These are phyloP conservation scores for Amblyjoppa fuscipennis DNA, from an alignment of 2,888 invertebrate species.

Conservation along the genomic window DNA sequence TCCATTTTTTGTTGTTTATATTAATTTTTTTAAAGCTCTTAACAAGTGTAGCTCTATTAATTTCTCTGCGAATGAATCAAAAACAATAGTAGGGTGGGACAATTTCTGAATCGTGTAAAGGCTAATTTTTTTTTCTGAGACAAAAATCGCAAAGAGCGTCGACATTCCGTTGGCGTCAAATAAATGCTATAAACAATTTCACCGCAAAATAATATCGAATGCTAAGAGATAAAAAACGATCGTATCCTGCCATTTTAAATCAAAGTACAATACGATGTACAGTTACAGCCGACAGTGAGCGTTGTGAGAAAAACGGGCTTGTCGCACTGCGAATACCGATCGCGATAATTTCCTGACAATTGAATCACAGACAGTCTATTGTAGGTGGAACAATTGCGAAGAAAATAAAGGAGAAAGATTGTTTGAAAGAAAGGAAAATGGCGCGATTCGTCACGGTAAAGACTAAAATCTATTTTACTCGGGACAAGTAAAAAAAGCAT, in stretches of 20 bases:
- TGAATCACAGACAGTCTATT: constrained; percentile 81
- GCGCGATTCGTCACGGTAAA: constrained; percentile 63
- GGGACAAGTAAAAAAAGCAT: constrained; percentile 76
- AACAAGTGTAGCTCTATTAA: too few species aligned
- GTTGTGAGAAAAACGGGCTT: neutral
- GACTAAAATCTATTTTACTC: constrained; percentile 72
- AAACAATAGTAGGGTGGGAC: too few species aligned
- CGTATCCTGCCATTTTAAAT: neutral
- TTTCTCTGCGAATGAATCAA: too few species aligned
- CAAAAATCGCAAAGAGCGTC: neutral
- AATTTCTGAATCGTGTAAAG: too few species aligned
- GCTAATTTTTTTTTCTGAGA: neutral
- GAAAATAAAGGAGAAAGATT: constrained; percentile 54
- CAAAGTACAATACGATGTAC: neutral
- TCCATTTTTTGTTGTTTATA: too few species aligned
- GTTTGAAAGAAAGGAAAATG: constrained; percentile 4
- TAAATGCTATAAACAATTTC: neutral
- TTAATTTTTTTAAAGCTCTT: too few species aligned
- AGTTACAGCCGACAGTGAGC: neutral
- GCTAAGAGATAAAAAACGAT: neutral
- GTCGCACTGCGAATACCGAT: neutral
- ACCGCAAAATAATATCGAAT: neutral
- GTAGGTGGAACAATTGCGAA: constrained; percentile 74
- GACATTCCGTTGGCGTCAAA: neutral
- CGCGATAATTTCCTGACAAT: constrained; percentile 75